phyloP scores from a whole-genome alignment of 2,113 vertebrate species.

The Dicaeum eximium region DNA sequence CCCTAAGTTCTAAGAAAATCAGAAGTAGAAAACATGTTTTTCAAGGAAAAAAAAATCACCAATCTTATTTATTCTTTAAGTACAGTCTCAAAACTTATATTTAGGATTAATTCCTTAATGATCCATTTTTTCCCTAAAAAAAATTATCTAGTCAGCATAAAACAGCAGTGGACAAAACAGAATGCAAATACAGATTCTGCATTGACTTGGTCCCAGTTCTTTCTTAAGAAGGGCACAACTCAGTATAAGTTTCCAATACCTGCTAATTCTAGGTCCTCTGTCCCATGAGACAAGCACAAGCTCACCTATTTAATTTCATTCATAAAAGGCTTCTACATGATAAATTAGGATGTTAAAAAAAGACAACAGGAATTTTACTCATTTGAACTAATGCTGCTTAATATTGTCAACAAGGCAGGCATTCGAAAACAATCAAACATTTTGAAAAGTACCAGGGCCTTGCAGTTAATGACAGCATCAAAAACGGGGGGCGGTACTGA shows the following conservation, averaged over 20 bases:
- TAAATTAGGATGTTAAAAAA: neutral
- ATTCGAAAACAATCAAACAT: neutral
- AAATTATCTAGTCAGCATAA: neutral
- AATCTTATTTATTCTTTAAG: neutral
- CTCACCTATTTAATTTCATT: neutral
- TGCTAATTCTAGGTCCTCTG: neutral
- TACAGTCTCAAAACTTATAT: neutral
- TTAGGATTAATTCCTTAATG: neutral
- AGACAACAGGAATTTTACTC: neutral
- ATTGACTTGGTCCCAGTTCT: neutral
- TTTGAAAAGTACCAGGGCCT: neutral
- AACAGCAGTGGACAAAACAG: neutral
- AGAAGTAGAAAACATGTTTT: neutral
- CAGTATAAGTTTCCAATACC: neutral
- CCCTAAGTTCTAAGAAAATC: neutral
- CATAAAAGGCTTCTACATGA: neutral
- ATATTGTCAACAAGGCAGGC: neutral
- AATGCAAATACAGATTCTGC: neutral
- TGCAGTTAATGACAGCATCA: conserved; percentile 32
- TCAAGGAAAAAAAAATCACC: neutral
- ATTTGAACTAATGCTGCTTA: conserved; percentile 7
- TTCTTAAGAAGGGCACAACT: neutral
- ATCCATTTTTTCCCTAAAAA: neutral
- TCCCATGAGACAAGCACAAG: neutral
- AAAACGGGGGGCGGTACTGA: neutral